phyloP scores from a whole-genome alignment of 1,140 invertebrate genomes.

The Trichonephila clavata region DNA sequence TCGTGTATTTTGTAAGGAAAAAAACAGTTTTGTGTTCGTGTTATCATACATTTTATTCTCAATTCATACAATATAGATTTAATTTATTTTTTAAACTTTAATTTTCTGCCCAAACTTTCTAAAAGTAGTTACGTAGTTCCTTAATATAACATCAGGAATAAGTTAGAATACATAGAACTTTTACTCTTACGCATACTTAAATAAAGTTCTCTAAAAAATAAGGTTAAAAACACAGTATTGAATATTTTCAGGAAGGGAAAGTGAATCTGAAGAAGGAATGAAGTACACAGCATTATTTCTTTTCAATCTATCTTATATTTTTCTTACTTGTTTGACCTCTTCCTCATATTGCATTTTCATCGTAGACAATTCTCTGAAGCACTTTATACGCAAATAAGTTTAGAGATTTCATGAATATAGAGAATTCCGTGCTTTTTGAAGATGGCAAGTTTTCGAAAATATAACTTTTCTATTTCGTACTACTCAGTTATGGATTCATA shows the following conservation, averaged over 20 bases:
- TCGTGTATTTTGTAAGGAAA: too few relatives aligned
- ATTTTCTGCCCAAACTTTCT: too few relatives aligned
- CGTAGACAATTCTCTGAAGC: background rate
- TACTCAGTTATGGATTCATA: background rate
- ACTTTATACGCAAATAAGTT: slow-evolving; percentile 38
- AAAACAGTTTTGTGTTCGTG: too few relatives aligned
- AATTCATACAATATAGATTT: too few relatives aligned
- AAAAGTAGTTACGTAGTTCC: too few relatives aligned
- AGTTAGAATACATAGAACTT: background rate
- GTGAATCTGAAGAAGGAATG: background rate
- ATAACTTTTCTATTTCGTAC: background rate
- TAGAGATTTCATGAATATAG: background rate
- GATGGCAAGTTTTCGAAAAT: background rate
- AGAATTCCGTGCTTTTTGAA: background rate
- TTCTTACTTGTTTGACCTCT: background rate
- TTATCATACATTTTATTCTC: too few relatives aligned
- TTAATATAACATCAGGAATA: too few relatives aligned
- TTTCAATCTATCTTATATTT: background rate
- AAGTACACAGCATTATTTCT: background rate
- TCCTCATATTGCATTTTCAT: background rate
- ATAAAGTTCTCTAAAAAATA: background rate
- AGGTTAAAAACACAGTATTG: background rate
- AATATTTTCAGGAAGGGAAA: background rate
- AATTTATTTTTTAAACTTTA: too few relatives aligned
- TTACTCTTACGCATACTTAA: background rate